Percentiles rank a stretch among this genome's conserved stretches.
These are phyloP conservation scores for Pristionchus maxplancki DNA, from an alignment of 2,888 invertebrate genomes.

Conservation along the genomic window DNA sequence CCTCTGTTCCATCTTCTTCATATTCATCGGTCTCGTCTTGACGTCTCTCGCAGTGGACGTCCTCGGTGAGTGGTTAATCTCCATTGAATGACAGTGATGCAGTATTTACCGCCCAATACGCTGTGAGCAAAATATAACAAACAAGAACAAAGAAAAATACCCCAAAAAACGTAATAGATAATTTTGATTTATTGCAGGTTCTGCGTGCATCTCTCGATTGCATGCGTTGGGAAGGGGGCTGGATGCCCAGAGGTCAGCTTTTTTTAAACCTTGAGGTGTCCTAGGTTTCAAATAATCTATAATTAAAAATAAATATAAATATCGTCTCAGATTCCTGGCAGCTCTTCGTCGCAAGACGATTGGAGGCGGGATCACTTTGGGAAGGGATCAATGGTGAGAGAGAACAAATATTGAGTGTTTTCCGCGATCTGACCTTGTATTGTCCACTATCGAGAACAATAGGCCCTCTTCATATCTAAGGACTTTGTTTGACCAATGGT, in stretches of 20 bases:
- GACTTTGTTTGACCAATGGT: too few relatives aligned
- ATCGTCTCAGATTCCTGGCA: conserved; percentile 9
- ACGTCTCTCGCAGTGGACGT: conserved; percentile 53
- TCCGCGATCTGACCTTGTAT: background rate
- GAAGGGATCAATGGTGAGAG: conserved; percentile 45
- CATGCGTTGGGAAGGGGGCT: conserved; percentile 68
- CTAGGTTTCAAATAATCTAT: too few relatives aligned
- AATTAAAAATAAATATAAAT: too few relatives aligned
- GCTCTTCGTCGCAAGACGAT: conserved; percentile 49
- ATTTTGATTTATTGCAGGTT: too few relatives aligned
- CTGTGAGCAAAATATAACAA: too few relatives aligned
- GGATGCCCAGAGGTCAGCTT: conserved; percentile 56
- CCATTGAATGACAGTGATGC: too few relatives aligned
- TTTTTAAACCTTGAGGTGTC: too few relatives aligned
- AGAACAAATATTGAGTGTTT: conserved; percentile 5
- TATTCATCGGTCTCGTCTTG: conserved; percentile 74
- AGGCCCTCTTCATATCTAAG: too few relatives aligned
- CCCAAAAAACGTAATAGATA: too few relatives aligned
- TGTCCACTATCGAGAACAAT: conserved; percentile 1
- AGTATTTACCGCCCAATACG: too few relatives aligned
- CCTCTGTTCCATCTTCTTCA: conserved; percentile 73
- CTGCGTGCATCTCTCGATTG: conserved; percentile 68
- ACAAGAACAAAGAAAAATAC: too few relatives aligned
- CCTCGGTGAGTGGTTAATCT: background rate
- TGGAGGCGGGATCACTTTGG: conserved; percentile 4